Conservation (phyloP, 2,888 invertebrate species). For the Drosophila setosimentum region DNA sequence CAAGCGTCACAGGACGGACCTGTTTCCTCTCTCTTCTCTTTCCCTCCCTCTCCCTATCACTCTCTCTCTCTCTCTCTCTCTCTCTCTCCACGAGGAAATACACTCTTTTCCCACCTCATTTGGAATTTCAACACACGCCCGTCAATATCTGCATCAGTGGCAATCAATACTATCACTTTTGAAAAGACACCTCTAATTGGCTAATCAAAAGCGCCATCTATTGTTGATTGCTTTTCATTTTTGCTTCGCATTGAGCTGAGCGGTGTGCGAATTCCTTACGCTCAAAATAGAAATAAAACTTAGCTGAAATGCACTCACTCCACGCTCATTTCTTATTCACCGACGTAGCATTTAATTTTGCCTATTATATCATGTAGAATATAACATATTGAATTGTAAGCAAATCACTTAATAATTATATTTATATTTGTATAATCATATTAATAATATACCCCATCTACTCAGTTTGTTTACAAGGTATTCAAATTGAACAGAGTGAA, state of each 20-base stretch:
- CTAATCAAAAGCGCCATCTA: not conserved
- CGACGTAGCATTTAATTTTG: not conserved
- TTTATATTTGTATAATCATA: not conserved
- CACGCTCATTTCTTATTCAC: not conserved
- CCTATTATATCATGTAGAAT: not conserved
- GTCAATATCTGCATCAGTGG: not conserved
- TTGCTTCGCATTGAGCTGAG: not conserved
- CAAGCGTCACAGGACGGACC: not conserved
- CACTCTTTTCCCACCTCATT: not conserved
- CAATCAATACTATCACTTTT: not conserved
- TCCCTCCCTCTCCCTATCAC: not conserved
- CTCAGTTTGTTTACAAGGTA: slow-evolving; percentile 50
- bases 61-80: not conserved
- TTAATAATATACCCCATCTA: slow-evolving; percentile 33
- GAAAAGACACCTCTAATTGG: not conserved
- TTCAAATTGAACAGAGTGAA: slow-evolving; percentile 32
- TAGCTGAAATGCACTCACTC: not conserved
- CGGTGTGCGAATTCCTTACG: not conserved
- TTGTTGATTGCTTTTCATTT: not conserved
- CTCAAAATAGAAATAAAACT: not conserved
- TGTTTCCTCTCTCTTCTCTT: not conserved
- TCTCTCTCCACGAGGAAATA: not conserved
- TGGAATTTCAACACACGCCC: not conserved
- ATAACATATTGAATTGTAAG: not conserved
- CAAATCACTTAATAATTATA: not conserved